Conservation (phyloP, 2,797 vertebrate species). For the Morelia viridis region DNA sequence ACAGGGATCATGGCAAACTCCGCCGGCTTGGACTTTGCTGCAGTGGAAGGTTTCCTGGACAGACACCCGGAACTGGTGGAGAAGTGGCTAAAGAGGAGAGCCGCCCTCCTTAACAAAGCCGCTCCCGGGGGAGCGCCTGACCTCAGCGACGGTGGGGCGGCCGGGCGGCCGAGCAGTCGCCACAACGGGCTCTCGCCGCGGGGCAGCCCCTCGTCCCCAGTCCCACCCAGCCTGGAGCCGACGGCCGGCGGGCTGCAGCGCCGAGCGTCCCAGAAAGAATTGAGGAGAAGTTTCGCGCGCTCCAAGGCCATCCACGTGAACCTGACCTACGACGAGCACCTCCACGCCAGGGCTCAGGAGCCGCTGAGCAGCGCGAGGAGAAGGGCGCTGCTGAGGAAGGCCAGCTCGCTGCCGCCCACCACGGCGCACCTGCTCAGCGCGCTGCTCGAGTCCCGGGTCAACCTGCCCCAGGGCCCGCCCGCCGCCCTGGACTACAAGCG, state of each 20-base stretch:
- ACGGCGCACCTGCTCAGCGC: conserved; percentile 96
- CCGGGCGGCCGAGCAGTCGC: conserved; percentile 36
- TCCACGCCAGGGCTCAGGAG: conserved; percentile 90
- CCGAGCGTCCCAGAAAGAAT: conserved; percentile 91
- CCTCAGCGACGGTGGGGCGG: conserved; percentile 62
- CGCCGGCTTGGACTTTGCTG: conserved; percentile 84
- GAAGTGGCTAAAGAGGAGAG: conserved; percentile 87
- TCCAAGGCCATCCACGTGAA: conserved; percentile 95
- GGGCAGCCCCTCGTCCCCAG: conserved; percentile 67
- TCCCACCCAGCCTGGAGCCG: conserved; percentile 81
- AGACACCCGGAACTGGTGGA: conserved; percentile 90
- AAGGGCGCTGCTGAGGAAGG: conserved; percentile 92
- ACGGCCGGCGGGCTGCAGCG: conserved; percentile 81
- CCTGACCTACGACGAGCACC: conserved; percentile 96
- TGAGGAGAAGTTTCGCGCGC: conserved; percentile 94
- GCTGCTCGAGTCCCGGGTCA: conserved; percentile 94
- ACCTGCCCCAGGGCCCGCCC: conserved; percentile 95
- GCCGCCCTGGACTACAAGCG: conserved; percentile 96
- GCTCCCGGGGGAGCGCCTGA: background rate
- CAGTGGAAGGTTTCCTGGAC: conserved; percentile 97
- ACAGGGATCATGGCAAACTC: conserved; percentile 44
- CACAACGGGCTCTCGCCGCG: background rate
- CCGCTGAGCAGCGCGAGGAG: conserved; percentile 92
- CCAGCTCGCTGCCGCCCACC: conserved; percentile 94
- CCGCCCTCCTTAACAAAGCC: conserved; percentile 67